phyloP scores from a whole-genome alignment of 2,888 invertebrate genomes.

The Chirona hameri region DNA sequence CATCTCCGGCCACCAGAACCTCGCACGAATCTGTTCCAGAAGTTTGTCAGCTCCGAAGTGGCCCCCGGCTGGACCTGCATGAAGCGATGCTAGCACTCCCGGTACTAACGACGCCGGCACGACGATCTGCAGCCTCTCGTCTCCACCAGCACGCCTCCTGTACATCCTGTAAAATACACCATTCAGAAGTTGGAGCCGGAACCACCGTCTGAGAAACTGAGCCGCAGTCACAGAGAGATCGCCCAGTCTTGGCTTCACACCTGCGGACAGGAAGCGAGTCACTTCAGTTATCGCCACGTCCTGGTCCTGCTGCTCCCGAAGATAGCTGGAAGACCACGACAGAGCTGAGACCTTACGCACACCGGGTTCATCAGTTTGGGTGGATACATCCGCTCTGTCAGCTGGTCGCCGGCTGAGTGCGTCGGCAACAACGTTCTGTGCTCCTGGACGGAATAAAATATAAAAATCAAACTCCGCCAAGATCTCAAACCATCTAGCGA shows the following conservation, averaged over 20 bases:
- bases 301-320: background rate
- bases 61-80: background rate
- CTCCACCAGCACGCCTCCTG: background rate
- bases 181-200: background rate
- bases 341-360: background rate
- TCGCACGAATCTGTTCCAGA: background rate
- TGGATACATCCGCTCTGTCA: background rate
- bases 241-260: background rate
- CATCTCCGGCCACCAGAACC: background rate
- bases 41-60: background rate
- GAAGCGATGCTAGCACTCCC: background rate
- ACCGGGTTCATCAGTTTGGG: background rate
- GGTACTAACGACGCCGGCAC: background rate
- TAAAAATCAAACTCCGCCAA: background rate
- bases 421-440: background rate
- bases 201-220: background rate
- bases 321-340: background rate
- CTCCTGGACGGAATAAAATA: background rate
- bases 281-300: background rate
- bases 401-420: background rate
- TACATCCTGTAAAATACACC: background rate
- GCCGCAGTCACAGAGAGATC: background rate
- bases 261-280: background rate
- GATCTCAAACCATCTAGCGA: constrained; percentile 1
- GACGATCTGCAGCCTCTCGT: background rate